Evolutionary conservation across 2,113 vertebrate species (phyloP), one percentile per base, ranked within the genome.

Genomic region (Collichthys lucidus): DNA sequence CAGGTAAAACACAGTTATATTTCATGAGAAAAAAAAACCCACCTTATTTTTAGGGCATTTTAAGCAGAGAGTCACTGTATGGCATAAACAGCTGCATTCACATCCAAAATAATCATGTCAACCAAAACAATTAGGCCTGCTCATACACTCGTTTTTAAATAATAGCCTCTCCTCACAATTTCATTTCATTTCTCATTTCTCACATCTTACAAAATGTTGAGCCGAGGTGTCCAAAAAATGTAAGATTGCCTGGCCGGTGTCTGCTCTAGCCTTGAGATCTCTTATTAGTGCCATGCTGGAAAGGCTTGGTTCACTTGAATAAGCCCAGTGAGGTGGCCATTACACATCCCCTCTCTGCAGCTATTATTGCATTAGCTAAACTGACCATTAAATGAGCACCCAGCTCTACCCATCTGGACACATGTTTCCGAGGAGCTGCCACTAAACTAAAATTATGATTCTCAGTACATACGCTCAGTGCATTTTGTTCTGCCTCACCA

Each of bases 301-400:
- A 75, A 66, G 74, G 79, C 87, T 80, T 46, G 19, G 83, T 83
- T 91, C 83, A 86, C 85, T 80, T 82, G 88, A 92, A 92, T 92
- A 71, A 90, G 87, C 76, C 85, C 65, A 75, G 80, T 29, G 78
- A 83, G 70, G 60, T 73, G 78, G 84, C 91, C 88, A 91, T 93
- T 93, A 93, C 85, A 86, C 47, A 14, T 82, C 63, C 74, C 79
- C 77, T 86, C 91, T 91, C 84, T 66, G 63, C 73, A 65, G 85
- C 89, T 73, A 90, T 94, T 92, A 94, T 84, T 86, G 73, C 92
- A 92, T 94, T 92, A 92, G 89, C 90, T 92, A 94, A 93, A 93
- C 92, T 91, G 93, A 90, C 90, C 93, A 90, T 92, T 92, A 94
- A 93, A 93, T 92, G 89, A 94, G 88, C 70, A 70, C 50, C 79